Conservation (phyloP, 2,888 invertebrate genomes). For the Xestoiulus laeticollis region DNA sequence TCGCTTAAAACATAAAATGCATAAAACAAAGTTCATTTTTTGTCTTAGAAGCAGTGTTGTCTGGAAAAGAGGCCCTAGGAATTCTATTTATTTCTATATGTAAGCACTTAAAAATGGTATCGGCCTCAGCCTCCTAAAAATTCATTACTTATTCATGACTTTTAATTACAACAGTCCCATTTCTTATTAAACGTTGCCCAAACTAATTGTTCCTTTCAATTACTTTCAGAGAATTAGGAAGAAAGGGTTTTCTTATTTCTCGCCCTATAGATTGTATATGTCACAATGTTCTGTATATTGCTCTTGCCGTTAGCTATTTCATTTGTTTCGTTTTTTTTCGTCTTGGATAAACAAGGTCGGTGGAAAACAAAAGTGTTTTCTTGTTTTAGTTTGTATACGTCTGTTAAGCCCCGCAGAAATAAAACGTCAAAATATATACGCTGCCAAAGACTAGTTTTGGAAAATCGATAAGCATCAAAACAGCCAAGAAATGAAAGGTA, state of each 20-base stretch:
- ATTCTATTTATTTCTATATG: too few species aligned
- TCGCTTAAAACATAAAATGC: too few species aligned
- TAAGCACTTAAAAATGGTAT: neutral
- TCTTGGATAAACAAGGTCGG: conserved; percentile 22
- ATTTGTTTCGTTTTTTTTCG: neutral
- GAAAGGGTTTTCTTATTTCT: neutral
- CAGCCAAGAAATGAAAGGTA: neutral
- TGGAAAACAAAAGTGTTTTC: conserved; percentile 32
- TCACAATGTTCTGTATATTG: neutral
- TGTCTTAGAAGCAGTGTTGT: too few species aligned
- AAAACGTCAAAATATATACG: conserved; percentile 2
- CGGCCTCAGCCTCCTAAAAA: neutral
- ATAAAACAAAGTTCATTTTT: too few species aligned
- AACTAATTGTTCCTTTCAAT: conserved; percentile 17
- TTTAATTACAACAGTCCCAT: neutral
- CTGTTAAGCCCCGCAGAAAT: conserved; percentile 5
- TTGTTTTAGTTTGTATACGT: conserved; percentile 25
- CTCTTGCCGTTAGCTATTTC: conserved; percentile 19
- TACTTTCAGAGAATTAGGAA: neutral
- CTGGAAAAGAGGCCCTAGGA: too few species aligned
- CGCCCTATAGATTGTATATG: neutral
- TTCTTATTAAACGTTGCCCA: neutral
- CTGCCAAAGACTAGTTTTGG: neutral
- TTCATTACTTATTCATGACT: neutral
- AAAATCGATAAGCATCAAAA: conserved; percentile 23